phyloP scores from a whole-genome alignment of 2,113 vertebrate species.

The Camelus bactrianus region DNA sequence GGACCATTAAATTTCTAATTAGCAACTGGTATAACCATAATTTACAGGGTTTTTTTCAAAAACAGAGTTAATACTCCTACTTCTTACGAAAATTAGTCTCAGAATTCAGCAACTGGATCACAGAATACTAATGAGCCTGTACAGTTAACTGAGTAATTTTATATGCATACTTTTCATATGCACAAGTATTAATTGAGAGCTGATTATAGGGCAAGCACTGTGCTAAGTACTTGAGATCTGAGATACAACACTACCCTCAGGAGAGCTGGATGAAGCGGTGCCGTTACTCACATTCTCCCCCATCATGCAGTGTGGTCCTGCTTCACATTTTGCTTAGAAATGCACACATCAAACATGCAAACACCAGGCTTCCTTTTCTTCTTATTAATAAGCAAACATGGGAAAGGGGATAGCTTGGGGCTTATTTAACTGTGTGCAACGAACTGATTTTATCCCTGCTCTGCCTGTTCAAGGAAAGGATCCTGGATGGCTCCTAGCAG shows the following conservation, averaged over 20 bases:
- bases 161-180: not conserved
- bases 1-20: not conserved
- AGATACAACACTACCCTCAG: not conserved
- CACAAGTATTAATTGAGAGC: not conserved
- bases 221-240: not conserved
- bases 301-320: rapidly evolving
- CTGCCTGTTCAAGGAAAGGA: not conserved
- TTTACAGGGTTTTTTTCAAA: not conserved
- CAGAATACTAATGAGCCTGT: not conserved
- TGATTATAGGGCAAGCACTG: not conserved
- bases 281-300: not conserved
- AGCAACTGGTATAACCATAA: not conserved
- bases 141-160: not conserved
- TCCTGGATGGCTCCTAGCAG: not conserved
- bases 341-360: rapidly evolving
- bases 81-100: slow-evolving; percentile 5
- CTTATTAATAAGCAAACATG: not conserved
- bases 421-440: not conserved
- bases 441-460: not conserved
- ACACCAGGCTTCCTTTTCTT: not conserved
- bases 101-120: slow-evolving; percentile 5
- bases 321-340: not conserved
- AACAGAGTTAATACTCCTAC: not conserved
- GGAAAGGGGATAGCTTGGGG: not conserved
- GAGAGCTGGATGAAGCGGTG: not conserved